Conservation (phyloP, 2,888 invertebrate species). For the Dendrolimus pini region DNA sequence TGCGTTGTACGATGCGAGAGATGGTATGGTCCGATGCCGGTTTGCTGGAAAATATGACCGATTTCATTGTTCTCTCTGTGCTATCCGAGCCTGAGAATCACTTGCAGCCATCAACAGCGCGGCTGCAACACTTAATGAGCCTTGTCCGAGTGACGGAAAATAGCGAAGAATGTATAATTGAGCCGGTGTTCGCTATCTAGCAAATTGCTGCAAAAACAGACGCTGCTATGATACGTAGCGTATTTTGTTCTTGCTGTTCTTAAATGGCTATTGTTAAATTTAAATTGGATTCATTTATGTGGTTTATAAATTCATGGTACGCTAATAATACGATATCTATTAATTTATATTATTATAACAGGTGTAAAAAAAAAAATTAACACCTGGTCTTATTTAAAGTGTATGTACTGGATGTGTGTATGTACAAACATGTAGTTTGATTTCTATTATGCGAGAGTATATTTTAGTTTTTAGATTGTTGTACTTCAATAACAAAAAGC, state of each 20-base stretch:
- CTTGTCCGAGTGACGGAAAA: constrained; percentile 72
- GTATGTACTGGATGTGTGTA: too few species aligned
- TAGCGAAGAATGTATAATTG: constrained; percentile 57
- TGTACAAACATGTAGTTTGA: too few species aligned
- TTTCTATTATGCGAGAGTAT: too few species aligned
- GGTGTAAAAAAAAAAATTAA: too few species aligned
- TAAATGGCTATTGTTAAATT: background rate
- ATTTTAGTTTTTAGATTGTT: too few species aligned
- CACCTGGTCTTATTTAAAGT: too few species aligned
- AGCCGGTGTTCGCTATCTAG: background rate
- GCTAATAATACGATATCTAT: too few species aligned
- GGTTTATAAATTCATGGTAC: too few species aligned
- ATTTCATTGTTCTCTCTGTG: constrained; percentile 70
- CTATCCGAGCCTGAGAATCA: constrained; percentile 69
- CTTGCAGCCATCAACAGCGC: constrained; percentile 69
- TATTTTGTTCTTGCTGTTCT: background rate
- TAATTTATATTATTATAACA: too few species aligned
- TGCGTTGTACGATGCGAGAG: constrained; percentile 70
- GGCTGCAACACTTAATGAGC: constrained; percentile 72
- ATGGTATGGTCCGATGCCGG: constrained; percentile 63
- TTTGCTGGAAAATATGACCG: constrained; percentile 73
- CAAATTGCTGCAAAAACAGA: background rate
- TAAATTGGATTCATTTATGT: background rate
- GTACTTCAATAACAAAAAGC: too few species aligned
- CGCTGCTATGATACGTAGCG: background rate